Conservation (phyloP, 92 coral and sea anemone species). For the Hydrozoanthus gracilis region DNA sequence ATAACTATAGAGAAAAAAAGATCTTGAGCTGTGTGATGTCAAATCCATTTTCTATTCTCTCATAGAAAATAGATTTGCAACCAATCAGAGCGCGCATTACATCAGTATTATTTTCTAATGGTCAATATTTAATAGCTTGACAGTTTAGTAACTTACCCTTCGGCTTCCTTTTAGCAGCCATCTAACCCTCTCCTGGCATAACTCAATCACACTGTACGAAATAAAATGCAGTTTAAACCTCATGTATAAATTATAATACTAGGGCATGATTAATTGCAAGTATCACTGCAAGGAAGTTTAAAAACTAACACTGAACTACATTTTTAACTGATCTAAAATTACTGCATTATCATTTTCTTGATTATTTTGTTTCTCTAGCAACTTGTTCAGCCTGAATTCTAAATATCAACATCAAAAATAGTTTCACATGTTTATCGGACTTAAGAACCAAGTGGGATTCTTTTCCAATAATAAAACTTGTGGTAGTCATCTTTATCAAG, state of each 20-base stretch:
- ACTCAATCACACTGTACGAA: slow-evolving; percentile 66
- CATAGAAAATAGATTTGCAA: no score
- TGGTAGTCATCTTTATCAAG: neutral
- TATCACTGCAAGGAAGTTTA: neutral
- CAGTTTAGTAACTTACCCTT: slow-evolving; percentile 65
- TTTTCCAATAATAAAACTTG: neutral
- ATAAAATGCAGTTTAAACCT: neutral
- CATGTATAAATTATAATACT: neutral
- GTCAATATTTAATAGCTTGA: no score
- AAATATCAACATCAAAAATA: no score
- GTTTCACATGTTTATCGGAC: no score
- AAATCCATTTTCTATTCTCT: no score
- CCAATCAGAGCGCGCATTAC: no score
- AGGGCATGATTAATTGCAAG: neutral
- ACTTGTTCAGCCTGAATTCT: no score
- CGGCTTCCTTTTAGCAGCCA: slow-evolving; percentile 93
- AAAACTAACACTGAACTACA: no score
- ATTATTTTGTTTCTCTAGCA: neutral
- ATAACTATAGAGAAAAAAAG: no score
- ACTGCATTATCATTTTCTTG: neutral
- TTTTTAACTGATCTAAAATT: neutral
- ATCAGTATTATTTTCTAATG: no score
- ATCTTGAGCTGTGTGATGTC: no score
- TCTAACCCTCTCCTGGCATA: slow-evolving; percentile 92
- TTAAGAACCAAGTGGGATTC: no score